A percentile compares a stretch with the other conserved stretches of the same genome.
These are phyloP conservation scores for Glyptemys insculpta DNA, from an alignment of 2,797 vertebrate species.

Conservation along the genomic window DNA sequence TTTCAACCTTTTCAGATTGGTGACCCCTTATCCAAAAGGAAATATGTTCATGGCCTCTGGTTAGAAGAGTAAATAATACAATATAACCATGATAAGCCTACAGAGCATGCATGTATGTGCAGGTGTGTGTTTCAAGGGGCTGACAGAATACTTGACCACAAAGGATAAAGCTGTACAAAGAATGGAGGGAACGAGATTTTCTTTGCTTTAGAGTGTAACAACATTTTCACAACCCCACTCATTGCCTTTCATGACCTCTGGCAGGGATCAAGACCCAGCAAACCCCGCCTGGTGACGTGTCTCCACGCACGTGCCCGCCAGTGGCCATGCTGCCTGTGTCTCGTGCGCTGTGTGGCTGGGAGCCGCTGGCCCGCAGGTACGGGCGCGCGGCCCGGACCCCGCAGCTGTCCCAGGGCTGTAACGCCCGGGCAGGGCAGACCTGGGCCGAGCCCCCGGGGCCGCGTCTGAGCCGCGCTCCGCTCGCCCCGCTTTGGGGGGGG, in stretches of 20 bases:
- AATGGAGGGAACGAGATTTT: neutral
- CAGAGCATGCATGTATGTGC: too few relatives aligned
- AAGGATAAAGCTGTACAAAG: neutral
- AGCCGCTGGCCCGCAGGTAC: neutral
- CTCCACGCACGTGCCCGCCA: fast-evolving
- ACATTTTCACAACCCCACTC: fast-evolving
- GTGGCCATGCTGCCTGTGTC: too few relatives aligned
- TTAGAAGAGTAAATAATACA: neutral
- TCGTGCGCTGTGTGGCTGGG: neutral
- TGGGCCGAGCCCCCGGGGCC: too few relatives aligned
- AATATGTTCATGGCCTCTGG: neutral
- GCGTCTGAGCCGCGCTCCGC: too few relatives aligned
- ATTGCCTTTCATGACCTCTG: neutral
- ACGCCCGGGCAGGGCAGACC: too few relatives aligned
- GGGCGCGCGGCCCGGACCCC: too few relatives aligned
- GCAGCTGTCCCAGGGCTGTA: too few relatives aligned
- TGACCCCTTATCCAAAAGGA: neutral
- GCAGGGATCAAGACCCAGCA: neutral
- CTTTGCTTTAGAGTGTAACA: neutral
- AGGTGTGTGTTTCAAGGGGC: neutral
- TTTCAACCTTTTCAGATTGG: neutral
- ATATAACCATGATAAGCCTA: neutral
- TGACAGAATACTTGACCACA: neutral
- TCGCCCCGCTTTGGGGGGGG: too few relatives aligned
- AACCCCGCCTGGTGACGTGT: too few relatives aligned